Conservation (phyloP, 2,113 vertebrate genomes). For the Uria aalge region DNA sequence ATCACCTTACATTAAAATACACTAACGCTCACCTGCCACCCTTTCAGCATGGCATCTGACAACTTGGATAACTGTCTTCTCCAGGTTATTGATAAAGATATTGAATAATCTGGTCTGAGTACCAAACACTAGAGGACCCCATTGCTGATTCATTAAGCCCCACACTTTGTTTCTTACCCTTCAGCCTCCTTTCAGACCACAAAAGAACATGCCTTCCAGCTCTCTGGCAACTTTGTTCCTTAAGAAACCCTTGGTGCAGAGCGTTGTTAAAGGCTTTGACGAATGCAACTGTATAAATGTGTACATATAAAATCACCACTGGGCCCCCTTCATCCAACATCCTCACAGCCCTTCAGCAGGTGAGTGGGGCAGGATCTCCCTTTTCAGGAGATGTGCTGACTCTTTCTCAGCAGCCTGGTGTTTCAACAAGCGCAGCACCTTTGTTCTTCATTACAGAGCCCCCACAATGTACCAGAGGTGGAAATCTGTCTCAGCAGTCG, state of each 20-base stretch:
- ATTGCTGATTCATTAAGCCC: neutral
- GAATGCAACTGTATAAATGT: neutral
- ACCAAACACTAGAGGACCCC: neutral
- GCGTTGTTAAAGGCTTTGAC: neutral
- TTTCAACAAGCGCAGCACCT: neutral
- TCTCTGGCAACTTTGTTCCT: neutral
- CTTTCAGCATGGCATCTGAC: neutral
- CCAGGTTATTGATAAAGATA: neutral
- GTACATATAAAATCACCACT: neutral
- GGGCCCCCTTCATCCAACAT: neutral
- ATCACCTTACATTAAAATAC: neutral
- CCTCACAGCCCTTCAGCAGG: neutral
- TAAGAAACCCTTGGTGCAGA: neutral
- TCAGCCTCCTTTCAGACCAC: neutral
- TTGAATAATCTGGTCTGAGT: neutral
- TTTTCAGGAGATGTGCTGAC: neutral
- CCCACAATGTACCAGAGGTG: neutral
- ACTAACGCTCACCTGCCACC: neutral
- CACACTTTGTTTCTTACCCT: neutral
- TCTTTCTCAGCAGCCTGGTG: neutral
- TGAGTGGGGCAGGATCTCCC: neutral
- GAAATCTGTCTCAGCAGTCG: fast-evolving
- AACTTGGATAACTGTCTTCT: neutral
- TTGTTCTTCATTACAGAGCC: neutral
- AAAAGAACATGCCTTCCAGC: neutral